phyloP scores from a whole-genome alignment of 2,113 vertebrate genomes.

The Periophthalmodon schlosseri region DNA sequence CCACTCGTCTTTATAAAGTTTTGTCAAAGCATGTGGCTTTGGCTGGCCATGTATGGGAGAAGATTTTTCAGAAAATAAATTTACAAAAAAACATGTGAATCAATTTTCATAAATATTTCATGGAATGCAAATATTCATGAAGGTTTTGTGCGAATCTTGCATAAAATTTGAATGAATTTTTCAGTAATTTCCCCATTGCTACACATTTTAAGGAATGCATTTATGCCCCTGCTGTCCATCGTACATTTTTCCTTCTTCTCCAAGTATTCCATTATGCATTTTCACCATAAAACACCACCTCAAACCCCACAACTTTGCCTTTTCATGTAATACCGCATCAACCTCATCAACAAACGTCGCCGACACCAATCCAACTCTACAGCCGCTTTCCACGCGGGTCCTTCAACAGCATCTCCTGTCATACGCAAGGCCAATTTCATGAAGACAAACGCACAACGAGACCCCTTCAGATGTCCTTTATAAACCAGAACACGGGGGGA shows the following conservation, averaged over 20 bases:
- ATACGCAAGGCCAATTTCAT: neutral
- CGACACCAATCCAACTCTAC: neutral
- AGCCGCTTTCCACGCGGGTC: neutral
- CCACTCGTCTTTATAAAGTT: too few relatives aligned
- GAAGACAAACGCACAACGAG: slow-evolving; percentile 23
- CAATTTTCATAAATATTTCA: too few relatives aligned
- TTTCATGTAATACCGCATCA: neutral
- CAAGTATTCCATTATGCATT: neutral
- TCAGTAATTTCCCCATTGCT: too few relatives aligned
- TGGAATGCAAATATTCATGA: too few relatives aligned
- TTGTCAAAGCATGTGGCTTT: too few relatives aligned
- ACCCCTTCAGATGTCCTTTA: neutral
- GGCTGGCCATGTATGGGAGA: too few relatives aligned
- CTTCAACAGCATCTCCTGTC: neutral
- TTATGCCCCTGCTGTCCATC: neutral
- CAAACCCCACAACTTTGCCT: neutral
- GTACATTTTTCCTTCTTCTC: neutral
- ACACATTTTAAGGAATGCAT: too few relatives aligned
- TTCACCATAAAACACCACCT: neutral
- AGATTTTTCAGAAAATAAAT: too few relatives aligned
- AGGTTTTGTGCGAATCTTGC: too few relatives aligned
- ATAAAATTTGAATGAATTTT: too few relatives aligned
- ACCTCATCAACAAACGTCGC: neutral
- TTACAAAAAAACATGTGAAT: too few relatives aligned
- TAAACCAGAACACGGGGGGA: slow-evolving; percentile 38